Base-by-base conservation (phyloP, 92 coral and sea anemone genomes). In the Phenganax subtilis region DNA sequence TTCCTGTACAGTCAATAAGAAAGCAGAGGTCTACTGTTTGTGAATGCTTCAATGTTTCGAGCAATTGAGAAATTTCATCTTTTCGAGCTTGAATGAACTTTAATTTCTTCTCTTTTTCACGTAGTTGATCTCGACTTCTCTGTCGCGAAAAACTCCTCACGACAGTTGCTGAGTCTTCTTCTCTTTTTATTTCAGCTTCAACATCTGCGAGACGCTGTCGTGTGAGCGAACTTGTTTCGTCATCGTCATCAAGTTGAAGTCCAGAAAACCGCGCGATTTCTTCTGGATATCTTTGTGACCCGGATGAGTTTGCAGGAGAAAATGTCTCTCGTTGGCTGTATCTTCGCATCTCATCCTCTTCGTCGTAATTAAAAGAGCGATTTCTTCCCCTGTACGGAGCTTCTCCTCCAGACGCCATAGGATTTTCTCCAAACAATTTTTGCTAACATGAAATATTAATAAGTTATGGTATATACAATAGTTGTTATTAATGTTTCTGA, bases 1-100 rank as follows among this genome's bases (percentile, higher is more conserved):
- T 79, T 3, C 83, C 83, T 52, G 83, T 79, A 73, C 83, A 79
- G 53, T 79, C 83, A 64, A 79, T 54, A 65, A 79, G 83, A 79
- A 79, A 79, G 74, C 83, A 79, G 16, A 79, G 74, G 54, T 79
- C 83, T n/a, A 79, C 83, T n/a, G 83, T 79, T 65, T 79, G 83
- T 2, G 74, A 79, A 44, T 62, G 73, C 53, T 79, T 79, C 56
- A 79, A 47, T 51, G 51, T 17, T 53, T 79, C 83, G 65, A 79
- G 52, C 52, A 79, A 52, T 63, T 47, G 83, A 16, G 15, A 8
- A 79, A 79, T 79, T 65, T 65, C 74, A 9, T 16, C 27, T 79
- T 79, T 79, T 65, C 83, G 83, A 31, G 83, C 51, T 0, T 25
- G 83, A 51, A 79, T 65, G 51, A 79, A 65, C 8, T 52, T 11